Percentiles rank a stretch among this genome's conserved stretches.
These are phyloP conservation scores for Buceros bicornis DNA, from an alignment of 2,797 vertebrate species.

Conservation along the genomic window DNA sequence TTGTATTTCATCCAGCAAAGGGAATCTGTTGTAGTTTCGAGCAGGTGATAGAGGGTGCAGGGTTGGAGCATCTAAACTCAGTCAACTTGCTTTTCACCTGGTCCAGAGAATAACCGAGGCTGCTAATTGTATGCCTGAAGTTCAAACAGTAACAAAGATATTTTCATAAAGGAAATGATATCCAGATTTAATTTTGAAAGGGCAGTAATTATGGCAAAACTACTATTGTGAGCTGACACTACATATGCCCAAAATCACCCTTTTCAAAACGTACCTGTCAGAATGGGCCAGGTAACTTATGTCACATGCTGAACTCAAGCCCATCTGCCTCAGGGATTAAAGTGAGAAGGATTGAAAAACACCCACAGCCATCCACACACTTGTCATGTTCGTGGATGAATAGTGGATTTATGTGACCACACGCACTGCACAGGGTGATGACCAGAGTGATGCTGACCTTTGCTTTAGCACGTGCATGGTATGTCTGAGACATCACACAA, in stretches of 20 bases:
- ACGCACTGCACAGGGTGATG: neutral
- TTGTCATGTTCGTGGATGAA: neutral
- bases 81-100: neutral
- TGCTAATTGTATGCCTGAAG: neutral
- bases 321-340: neutral
- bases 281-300: neutral
- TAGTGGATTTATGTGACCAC: neutral
- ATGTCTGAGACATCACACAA: neutral
- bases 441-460: neutral
- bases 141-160: neutral
- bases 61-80: neutral
- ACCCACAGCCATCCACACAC: neutral
- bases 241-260: neutral
- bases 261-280: neutral
- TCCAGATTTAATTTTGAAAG: slow-evolving; percentile 7
- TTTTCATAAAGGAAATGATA: neutral
- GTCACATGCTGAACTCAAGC: neutral
- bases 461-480: neutral
- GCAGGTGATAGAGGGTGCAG: neutral
- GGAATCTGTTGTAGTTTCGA: neutral
- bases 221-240: neutral
- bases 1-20: neutral
- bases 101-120: neutral
- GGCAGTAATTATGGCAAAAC: neutral
- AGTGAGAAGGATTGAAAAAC: neutral